Percentiles rank a stretch among this genome's conserved stretches.
These are phyloP conservation scores for Dipodomys ordii DNA, from an alignment of 2,113 vertebrate genomes.

Conservation along the genomic window DNA sequence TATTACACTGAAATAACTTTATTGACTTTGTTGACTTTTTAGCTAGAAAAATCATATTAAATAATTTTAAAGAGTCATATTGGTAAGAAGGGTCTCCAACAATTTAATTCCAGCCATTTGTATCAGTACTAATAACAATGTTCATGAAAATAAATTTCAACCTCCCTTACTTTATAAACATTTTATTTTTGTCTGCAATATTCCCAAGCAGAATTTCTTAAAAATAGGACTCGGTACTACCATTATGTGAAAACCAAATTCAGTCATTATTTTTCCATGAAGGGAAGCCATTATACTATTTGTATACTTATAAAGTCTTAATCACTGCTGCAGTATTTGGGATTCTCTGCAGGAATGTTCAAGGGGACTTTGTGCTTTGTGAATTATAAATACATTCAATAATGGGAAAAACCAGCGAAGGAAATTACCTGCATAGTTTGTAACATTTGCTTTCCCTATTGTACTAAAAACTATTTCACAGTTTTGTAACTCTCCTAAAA, in stretches of 20 bases:
- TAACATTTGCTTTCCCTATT: slow-evolving; percentile 9
- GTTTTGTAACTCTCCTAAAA: background rate
- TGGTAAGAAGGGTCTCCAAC: background rate
- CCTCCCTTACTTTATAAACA: background rate
- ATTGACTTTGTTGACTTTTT: background rate
- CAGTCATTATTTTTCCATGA: slow-evolving; percentile 30
- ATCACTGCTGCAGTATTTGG: background rate
- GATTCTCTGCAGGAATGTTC: background rate
- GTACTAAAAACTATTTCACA: slow-evolving; percentile 13
- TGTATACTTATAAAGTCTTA: slow-evolving; percentile 35
- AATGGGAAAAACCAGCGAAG: slow-evolving; percentile 20
- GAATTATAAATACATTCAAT: slow-evolving; percentile 48
- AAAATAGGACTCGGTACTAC: slow-evolving; percentile 19
- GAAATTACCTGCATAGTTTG: slow-evolving; percentile 13
- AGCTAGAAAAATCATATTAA: background rate
- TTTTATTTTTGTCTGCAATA: slow-evolving; percentile 1
- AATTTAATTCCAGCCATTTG: background rate
- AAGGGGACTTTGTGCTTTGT: background rate
- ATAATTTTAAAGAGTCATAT: background rate
- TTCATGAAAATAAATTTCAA: slow-evolving; percentile 33
- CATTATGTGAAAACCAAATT: slow-evolving; percentile 31
- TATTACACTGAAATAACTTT: background rate
- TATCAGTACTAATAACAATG: background rate
- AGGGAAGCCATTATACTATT: background rate
- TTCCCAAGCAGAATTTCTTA: slow-evolving; percentile 29